Percentiles rank a stretch among this genome's conserved stretches.
Conservation (phyloP, 1,140 invertebrate genomes). For the Laupala kohalensis region DNA sequence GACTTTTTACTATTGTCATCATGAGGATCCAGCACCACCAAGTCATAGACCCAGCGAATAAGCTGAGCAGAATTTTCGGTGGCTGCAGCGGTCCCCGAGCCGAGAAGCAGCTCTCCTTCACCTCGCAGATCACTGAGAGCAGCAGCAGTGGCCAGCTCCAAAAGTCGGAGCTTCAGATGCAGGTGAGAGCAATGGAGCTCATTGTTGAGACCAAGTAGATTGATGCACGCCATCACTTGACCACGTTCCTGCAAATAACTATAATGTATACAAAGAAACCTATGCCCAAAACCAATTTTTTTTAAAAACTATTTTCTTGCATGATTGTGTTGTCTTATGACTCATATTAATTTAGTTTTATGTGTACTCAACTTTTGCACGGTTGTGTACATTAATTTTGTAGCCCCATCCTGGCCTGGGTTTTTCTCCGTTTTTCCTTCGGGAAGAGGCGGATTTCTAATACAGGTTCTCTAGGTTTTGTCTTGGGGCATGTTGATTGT, state of each 20-base stretch:
- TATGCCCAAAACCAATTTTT: neutral
- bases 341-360: too few species aligned
- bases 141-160: conserved; percentile 46
- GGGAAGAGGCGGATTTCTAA: too few species aligned
- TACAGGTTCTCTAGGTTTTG: too few species aligned
- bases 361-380: too few species aligned
- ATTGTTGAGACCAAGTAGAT: conserved; percentile 43
- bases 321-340: too few species aligned
- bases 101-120: conserved; percentile 23
- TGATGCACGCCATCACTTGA: conserved; percentile 45
- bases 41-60: conserved; percentile 42
- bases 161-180: conserved; percentile 39
- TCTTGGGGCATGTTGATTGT: too few species aligned
- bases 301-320: neutral
- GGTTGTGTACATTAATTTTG: too few species aligned
- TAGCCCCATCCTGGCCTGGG: too few species aligned
- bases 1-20: conserved; percentile 37
- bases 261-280: neutral
- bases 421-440: too few species aligned
- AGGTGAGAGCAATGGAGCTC: conserved; percentile 40
- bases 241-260: conserved; percentile 34
- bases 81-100: conserved; percentile 28
- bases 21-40: conserved; percentile 39
- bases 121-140: conserved; percentile 41
- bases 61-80: conserved; percentile 42